Base-by-base conservation (phyloP, 1,140 invertebrate genomes). In the Papilio machaon region DNA sequence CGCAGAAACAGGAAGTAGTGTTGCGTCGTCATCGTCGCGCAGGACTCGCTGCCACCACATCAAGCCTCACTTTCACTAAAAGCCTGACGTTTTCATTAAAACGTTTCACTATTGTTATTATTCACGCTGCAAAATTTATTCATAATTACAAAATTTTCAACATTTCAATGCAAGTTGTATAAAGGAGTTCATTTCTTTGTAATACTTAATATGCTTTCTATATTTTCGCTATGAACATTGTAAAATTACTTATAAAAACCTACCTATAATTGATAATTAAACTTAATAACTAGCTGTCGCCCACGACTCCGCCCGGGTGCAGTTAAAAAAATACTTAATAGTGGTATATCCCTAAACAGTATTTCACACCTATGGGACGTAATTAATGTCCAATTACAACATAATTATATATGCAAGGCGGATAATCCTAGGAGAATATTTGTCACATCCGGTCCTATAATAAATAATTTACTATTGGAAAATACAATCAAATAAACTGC, bases 51-150 rank as follows among this genome's bases (percentile, higher is more conserved):
- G 54, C 54, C 64, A 23, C 60, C 60, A 70, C 64, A 70, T 70
- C 64, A 70, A 70, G 64, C 64, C 23, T 70, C 64, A 70, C 64
- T 70, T 70, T 70, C 64, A 70, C 64, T 70, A 70, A 70, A 70
- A 70, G 64, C 64, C 64, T 70, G 64, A 70, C 64, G 64, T 70
- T 70, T 70, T 70, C 64, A 70, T 70, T 70, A 70, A 70, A 70
- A 70, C 64, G 64, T 70, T 70, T 70, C 30, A 70, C 64, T 35
- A 70, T 70, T 70, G 64, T 70, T 70, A 70, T 70, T 70, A 70
- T 70, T 35, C 64, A 38, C 64, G 64, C 64, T 70, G 30, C 13
- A 70, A 70, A 35, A 70, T 70, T 70, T 35, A 70, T 38, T 70
- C 64, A 70, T 70, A 70, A 70, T 70, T 70, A 23, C 30, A 38